Conservation (phyloP, 2,113 vertebrate species). For the Poeciliopsis turrubarensis region DNA sequence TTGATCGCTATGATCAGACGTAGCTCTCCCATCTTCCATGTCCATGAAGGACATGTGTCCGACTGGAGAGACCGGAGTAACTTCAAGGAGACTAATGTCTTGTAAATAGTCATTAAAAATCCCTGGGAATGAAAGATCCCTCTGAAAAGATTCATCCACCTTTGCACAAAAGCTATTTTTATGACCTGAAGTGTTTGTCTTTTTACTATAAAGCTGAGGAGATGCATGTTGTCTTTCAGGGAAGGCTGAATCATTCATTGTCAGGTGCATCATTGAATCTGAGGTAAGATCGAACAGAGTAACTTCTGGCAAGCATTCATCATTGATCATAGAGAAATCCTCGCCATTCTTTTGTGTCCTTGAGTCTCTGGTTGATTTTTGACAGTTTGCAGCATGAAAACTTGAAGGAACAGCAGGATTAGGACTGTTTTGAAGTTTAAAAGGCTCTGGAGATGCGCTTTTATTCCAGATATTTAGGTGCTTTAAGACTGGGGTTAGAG, state of each 20-base stretch:
- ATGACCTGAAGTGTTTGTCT: background rate
- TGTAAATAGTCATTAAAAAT: conserved; percentile 28
- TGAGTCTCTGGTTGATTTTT: conserved; percentile 9
- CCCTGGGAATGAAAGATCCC: background rate
- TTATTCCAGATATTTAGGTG: conserved; percentile 34
- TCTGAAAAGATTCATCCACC: background rate
- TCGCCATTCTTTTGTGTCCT: background rate
- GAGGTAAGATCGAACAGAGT: conserved; percentile 39
- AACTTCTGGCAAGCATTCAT: conserved; percentile 57
- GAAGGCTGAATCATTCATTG: conserved; percentile 18
- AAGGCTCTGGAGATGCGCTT: conserved; percentile 8
- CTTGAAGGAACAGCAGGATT: background rate
- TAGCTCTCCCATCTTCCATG: background rate
- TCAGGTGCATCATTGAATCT: conserved; percentile 27
- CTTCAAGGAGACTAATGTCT: conserved; percentile 63
- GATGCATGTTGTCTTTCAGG: background rate
- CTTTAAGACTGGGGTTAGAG: conserved; percentile 58
- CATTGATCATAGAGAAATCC: conserved; percentile 12
- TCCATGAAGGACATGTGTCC: conserved; percentile 4
- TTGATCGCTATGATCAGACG: background rate
- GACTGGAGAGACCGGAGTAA: conserved; percentile 38
- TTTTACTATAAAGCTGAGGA: background rate
- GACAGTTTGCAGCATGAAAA: background rate
- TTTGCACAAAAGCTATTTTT: background rate
- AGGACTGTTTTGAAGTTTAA: conserved; percentile 4